Evolutionary conservation across 2,888 invertebrate species (phyloP).

Genomic region (Pyralis farinalis): DNA sequence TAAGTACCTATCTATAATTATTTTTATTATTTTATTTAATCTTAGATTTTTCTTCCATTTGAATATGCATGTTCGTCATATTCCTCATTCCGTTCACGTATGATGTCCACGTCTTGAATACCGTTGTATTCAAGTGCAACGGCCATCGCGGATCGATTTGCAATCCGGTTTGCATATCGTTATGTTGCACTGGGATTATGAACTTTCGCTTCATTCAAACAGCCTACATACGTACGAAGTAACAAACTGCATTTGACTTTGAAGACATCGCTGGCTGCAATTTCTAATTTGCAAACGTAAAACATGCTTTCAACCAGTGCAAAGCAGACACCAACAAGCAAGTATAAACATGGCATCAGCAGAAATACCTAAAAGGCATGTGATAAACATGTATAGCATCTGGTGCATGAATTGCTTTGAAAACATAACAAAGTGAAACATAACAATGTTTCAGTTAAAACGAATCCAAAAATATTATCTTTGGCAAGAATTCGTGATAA

Average conservation of each 20-base stretch:
- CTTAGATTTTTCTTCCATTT: slow-evolving; percentile 28
- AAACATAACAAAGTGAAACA: slow-evolving; percentile 24
- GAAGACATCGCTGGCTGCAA: slow-evolving; percentile 17
- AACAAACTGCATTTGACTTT: slow-evolving; percentile 77
- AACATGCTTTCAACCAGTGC: slow-evolving; percentile 46
- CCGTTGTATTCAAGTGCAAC: slow-evolving; percentile 66
- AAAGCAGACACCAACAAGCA: slow-evolving; percentile 35
- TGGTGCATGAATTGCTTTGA: slow-evolving; percentile 26
- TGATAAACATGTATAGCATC: slow-evolving; percentile 32
- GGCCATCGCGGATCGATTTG: slow-evolving; percentile 52
- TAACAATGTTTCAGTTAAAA: slow-evolving; percentile 17
- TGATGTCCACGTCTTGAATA: slow-evolving; percentile 57
- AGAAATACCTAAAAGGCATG: slow-evolving; percentile 31
- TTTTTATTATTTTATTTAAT: too few species aligned
- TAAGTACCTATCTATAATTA: too few species aligned
- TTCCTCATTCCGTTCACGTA: slow-evolving; percentile 51
- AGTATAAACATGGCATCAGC: slow-evolving; percentile 29
- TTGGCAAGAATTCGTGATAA: slow-evolving; percentile 1
- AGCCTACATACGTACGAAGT: slow-evolving; percentile 15
- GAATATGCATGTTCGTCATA: slow-evolving; percentile 50
- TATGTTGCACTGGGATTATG: slow-evolving; percentile 43
- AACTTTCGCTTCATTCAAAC: slow-evolving; percentile 51
- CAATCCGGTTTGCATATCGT: slow-evolving; percentile 58
- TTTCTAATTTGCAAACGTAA: slow-evolving; percentile 27
- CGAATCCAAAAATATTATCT: slow-evolving; percentile 12